Evolutionary conservation across 2,113 vertebrate species (phyloP).

Genomic region (Steatornis caripensis): DNA sequence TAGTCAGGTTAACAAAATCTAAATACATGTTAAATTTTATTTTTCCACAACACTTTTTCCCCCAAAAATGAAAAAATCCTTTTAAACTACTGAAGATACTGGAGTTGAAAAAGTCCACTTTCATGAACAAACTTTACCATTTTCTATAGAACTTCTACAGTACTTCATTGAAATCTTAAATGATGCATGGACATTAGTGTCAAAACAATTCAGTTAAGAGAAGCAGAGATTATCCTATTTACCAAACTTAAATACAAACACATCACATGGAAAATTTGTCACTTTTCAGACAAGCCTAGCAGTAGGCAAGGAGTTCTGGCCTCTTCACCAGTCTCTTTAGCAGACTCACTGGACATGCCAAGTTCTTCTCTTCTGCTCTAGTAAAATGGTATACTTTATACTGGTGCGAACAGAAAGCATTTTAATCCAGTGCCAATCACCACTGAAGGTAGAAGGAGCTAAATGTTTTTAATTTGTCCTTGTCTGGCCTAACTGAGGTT

Average conservation of each 20-base stretch:
- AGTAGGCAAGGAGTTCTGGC: neutral
- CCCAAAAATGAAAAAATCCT: neutral
- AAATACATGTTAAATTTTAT: neutral
- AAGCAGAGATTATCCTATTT: neutral
- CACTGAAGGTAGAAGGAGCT: neutral
- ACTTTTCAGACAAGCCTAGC: neutral
- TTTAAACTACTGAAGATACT: neutral
- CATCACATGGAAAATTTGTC: neutral
- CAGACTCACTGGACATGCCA: neutral
- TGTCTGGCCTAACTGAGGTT: neutral
- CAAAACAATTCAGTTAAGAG: neutral
- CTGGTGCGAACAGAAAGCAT: neutral
- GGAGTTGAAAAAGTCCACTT: neutral
- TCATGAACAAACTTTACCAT: neutral
- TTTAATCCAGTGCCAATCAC: neutral
- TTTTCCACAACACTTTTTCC: neutral
- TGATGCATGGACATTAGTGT: neutral
- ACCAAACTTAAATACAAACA: neutral
- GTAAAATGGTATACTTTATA: neutral
- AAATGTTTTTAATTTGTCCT: neutral
- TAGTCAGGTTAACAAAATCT: neutral
- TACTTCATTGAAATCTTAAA: neutral
- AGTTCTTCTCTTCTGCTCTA: neutral
- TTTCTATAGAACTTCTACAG: neutral
- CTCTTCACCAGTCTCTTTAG: neutral